Base-by-base conservation (phyloP, 2,888 invertebrate species). In the Cartodere bifasciata region DNA sequence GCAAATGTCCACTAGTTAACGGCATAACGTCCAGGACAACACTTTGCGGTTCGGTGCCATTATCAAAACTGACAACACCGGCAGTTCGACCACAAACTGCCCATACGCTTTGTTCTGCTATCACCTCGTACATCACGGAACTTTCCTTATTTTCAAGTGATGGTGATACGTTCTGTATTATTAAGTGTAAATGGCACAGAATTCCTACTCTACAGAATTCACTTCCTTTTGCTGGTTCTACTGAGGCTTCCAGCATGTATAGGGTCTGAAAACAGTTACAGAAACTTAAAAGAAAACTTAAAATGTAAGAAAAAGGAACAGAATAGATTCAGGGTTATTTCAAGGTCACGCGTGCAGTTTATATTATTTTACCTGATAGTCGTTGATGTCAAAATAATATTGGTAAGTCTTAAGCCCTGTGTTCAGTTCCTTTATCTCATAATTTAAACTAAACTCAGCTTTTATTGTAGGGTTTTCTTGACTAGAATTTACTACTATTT, bases 101-200 rank as follows among this genome's bases (percentile, higher is more conserved):
- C 94, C 94, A 94, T 67, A 86, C 76, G 17, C 81, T 80, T 54
- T 87, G 87, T 59, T 92, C 92, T 9, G 86, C 85, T 28, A 90
- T 61, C 6, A 94, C 88, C 61, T 92, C 91, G 55, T 92, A 94
- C 87, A 92, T 90, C 1, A 92, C 68, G 4, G 76, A 76, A 17
- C 34, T 38, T 10, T 21, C 16, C 13, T 40, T 38, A 10, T 37
- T 40, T 24, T 44, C 43, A 13, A 43, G 35, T 7, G 34, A 31
- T 27, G 42, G 41, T 6, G 48, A 46, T 3, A 47, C 48, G 13
- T 46, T 47, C 40, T 72, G 75, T 24, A 87, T 76, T 41, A 70
- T 75, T 34, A 86, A 61, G 53, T 79, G 77, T 48, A 86, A 64
- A 58, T 81, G 82, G 58, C 91, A 91, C 53, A 90, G 80, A 39